These are phyloP conservation scores for Polyboroides typus DNA, from an alignment of 2,797 vertebrate genomes.

Conservation along the genomic window DNA sequence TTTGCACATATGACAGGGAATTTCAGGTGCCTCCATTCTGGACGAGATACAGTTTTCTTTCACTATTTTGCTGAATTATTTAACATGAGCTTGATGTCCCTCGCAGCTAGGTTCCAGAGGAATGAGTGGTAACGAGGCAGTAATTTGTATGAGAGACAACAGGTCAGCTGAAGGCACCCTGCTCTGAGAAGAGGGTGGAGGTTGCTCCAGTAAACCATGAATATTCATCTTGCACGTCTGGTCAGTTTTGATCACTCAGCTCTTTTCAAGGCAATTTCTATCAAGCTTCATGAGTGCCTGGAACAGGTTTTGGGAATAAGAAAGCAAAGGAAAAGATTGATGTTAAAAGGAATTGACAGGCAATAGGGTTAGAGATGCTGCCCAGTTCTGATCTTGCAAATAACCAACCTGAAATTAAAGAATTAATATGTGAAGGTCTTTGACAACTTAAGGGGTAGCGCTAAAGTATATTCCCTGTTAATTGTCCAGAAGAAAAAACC, in stretches of 20 bases:
- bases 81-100: not conserved
- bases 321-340: conserved; percentile 32
- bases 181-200: not conserved
- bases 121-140: not conserved
- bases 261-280: conserved; percentile 34
- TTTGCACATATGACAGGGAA: not conserved
- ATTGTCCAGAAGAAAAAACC: not conserved
- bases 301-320: conserved; percentile 44
- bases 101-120: not conserved
- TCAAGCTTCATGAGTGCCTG: conserved; percentile 25
- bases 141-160: not conserved
- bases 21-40: not conserved
- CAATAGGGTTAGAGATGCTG: conserved; percentile 64
- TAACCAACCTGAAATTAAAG: conserved; percentile 65
- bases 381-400: conserved; percentile 45
- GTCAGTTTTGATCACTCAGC: conserved; percentile 64
- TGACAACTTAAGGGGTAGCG: conserved; percentile 19
- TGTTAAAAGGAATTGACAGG: conserved; percentile 68
- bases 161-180: not conserved
- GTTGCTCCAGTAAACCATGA: conserved; percentile 19
- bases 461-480: not conserved
- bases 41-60: not conserved
- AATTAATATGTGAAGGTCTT: conserved; percentile 56
- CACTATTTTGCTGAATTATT: not conserved
- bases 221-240: conserved; percentile 46